Conservation (phyloP, 1,140 invertebrate species). For the Vanessa atalanta region DNA sequence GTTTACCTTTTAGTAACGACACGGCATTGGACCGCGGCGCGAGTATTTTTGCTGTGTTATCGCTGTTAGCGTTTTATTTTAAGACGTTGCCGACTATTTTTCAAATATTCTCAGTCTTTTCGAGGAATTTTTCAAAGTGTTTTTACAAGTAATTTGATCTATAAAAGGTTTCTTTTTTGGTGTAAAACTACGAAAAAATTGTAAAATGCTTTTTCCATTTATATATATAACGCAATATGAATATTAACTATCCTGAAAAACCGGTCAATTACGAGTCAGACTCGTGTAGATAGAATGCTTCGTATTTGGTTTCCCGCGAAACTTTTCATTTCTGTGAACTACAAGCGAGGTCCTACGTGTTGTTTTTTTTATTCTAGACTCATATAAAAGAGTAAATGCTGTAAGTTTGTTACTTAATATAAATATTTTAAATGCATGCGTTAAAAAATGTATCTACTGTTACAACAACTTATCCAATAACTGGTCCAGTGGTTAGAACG, state of each 20-base stretch:
- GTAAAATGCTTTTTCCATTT: too few relatives aligned
- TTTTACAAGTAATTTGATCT: not conserved
- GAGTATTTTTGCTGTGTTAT: slow-evolving; percentile 27
- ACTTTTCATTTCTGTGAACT: too few relatives aligned
- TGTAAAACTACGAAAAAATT: too few relatives aligned
- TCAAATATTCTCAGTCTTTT: not conserved
- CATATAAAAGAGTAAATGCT: too few relatives aligned
- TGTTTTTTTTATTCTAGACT: too few relatives aligned
- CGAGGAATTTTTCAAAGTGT: not conserved
- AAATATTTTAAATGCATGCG: too few relatives aligned
- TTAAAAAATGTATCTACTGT: too few relatives aligned
- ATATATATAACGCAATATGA: too few relatives aligned
- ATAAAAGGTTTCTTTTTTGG: not conserved
- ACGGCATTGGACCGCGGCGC: slow-evolving; percentile 12
- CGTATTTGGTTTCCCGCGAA: not conserved
- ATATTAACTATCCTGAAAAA: not conserved
- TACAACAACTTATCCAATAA: too few relatives aligned
- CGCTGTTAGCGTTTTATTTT: slow-evolving; percentile 13
- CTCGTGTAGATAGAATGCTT: not conserved
- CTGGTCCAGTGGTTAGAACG: too few relatives aligned
- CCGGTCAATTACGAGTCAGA: not conserved
- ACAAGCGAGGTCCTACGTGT: too few relatives aligned
- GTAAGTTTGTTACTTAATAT: too few relatives aligned
- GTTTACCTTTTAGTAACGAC: slow-evolving; percentile 47
- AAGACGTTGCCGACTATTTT: not conserved